Evolutionary conservation across 2,797 vertebrate species (phyloP).

Genomic region (Tenualosa ilisha): DNA sequence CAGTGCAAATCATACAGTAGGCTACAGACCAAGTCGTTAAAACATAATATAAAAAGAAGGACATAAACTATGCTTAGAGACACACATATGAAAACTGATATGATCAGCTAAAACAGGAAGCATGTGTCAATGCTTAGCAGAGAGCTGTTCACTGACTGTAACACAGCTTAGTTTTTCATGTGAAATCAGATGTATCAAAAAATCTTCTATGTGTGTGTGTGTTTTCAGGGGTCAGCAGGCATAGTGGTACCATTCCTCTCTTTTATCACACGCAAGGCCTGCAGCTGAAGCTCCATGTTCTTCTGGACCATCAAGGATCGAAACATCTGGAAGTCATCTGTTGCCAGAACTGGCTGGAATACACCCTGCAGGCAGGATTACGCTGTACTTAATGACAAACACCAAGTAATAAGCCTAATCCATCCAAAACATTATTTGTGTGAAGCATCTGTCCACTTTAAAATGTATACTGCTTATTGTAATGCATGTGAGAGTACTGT

Average conservation of each 20-base stretch:
- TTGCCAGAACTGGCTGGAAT: slow-evolving; percentile 91
- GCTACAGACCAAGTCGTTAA: neutral
- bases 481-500: neutral
- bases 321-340: slow-evolving; percentile 95
- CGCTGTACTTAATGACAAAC: neutral
- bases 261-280: slow-evolving; percentile 93
- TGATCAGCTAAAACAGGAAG: neutral
- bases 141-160: neutral
- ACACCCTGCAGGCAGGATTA: slow-evolving; percentile 72
- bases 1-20: neutral
- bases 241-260: slow-evolving; percentile 87
- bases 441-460: neutral
- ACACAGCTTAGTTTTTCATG: neutral
- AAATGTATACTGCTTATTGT: neutral
- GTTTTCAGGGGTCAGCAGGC: neutral
- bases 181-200: neutral
- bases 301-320: slow-evolving; percentile 96
- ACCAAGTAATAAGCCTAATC: neutral
- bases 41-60: neutral
- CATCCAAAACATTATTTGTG: neutral
- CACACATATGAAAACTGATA: neutral
- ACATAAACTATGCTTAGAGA: neutral
- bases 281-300: slow-evolving; percentile 97
- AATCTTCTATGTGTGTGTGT: neutral
- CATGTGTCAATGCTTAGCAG: neutral